Conservation (phyloP, 2,113 vertebrate genomes). For the Verasper variegatus region DNA sequence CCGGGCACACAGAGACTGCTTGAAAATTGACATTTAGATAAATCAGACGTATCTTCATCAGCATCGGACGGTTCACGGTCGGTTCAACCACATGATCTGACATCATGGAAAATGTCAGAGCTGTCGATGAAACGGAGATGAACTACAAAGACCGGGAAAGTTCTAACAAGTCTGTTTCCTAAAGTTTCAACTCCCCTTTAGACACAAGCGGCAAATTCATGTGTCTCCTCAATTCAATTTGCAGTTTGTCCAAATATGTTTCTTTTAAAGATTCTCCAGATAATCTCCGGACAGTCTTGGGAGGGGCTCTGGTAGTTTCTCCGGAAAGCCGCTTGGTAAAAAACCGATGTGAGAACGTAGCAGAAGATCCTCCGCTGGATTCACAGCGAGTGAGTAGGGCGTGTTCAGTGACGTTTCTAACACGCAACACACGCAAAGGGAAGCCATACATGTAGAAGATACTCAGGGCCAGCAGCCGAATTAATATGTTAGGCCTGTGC, state of each 20-base stretch:
- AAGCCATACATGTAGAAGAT: too few species aligned
- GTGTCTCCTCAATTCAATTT: neutral
- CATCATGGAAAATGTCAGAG: constrained; percentile 39
- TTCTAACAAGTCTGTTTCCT: neutral
- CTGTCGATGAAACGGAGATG: constrained; percentile 12
- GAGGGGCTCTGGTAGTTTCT: too few species aligned
- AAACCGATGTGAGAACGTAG: too few species aligned
- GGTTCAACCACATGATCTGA: constrained; percentile 28
- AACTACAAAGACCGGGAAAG: neutral
- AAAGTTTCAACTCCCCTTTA: neutral
- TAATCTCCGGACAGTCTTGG: too few species aligned
- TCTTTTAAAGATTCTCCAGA: too few species aligned
- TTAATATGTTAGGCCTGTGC: too few species aligned
- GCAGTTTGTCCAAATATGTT: neutral
- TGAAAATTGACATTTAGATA: constrained; percentile 39
- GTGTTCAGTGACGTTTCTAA: too few species aligned
- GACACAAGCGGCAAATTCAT: neutral
- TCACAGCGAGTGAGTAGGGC: too few species aligned
- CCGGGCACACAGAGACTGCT: constrained; percentile 22
- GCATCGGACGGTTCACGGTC: constrained; percentile 28
- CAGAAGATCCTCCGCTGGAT: too few species aligned
- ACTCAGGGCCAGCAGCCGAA: too few species aligned
- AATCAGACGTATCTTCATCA: constrained; percentile 44
- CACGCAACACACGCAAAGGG: too few species aligned
- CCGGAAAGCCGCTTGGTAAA: too few species aligned